A percentile compares a stretch with the other conserved stretches of the same genome.
Conservation (phyloP, 2,797 vertebrate species). For the Crossoptilon crossoptilon region DNA sequence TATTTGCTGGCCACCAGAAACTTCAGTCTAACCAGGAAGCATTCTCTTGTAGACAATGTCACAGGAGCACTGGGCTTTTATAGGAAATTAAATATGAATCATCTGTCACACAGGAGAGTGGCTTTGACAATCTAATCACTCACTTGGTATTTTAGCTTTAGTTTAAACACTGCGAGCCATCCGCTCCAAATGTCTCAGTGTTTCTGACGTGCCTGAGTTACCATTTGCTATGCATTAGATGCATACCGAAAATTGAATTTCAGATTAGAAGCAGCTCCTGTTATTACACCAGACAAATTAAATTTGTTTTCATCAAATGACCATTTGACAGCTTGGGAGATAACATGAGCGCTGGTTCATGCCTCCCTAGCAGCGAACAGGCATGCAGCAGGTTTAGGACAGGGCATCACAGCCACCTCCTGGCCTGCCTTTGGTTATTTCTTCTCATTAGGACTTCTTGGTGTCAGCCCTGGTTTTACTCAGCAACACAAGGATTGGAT, state of each 20-base stretch:
- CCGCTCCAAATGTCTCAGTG: slow-evolving; percentile 39
- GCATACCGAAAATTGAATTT: slow-evolving; percentile 60
- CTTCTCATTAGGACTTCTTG: slow-evolving; percentile 23
- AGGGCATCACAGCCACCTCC: background rate
- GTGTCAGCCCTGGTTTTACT: background rate
- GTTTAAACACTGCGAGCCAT: slow-evolving; percentile 13
- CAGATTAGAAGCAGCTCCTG: slow-evolving; percentile 59
- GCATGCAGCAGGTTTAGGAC: background rate
- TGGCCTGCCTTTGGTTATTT: background rate
- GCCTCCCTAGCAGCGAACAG: background rate
- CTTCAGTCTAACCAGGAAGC: slow-evolving; percentile 22
- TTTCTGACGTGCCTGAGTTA: slow-evolving; percentile 39
- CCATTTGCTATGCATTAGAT: slow-evolving; percentile 64
- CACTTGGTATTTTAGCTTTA: slow-evolving; percentile 30
- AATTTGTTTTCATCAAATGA: slow-evolving; percentile 63
- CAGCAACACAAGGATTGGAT: background rate
- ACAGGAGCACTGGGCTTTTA: slow-evolving; percentile 27
- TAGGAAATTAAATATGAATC: slow-evolving; percentile 59
- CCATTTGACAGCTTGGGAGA: slow-evolving; percentile 37
- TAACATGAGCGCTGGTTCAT: slow-evolving; percentile 29
- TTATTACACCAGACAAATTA: slow-evolving; percentile 61
- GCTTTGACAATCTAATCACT: slow-evolving; percentile 57
- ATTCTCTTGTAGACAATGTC: slow-evolving; percentile 34
- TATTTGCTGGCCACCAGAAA: slow-evolving; percentile 59
- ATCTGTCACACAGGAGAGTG: slow-evolving; percentile 43